Base-by-base conservation (phyloP, 2,888 invertebrate genomes). In the Troides oblongomaculatus region DNA sequence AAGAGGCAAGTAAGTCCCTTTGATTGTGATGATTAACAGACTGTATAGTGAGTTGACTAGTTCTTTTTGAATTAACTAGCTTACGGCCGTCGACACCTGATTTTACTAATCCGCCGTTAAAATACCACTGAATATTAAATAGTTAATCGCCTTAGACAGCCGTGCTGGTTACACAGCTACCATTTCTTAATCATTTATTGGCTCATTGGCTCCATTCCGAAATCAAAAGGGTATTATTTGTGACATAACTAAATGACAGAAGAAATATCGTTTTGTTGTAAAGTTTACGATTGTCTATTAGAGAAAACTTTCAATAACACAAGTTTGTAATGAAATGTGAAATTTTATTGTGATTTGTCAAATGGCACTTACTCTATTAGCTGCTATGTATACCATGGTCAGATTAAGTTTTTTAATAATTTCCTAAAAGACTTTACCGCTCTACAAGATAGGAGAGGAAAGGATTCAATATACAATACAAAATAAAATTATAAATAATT, bases 101-200 rank as follows among this genome's bases (percentile, higher is more conserved):
- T 75, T 78, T 83, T 43, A 93, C 78, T 30, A 81, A 75, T 72
- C 83, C 82, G 68, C 85, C 89, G 75, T 94, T 93, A 78, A 94
- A 93, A 73, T 90, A 94, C 97, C 97, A 97, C 63, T 93, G 93
- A 72, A 97, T 95, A 75, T 94, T 94, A 70, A 97, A 90, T 14
- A 97, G 97, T 73, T 95, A 86, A 85, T 97, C 97, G 50, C 97
- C 97, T 84, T 96, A 95, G 75, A 93, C 94, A 30, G 95, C 95
- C 56, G 95, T 94, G 84, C 97, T 97, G 68, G 94, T 94, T 21
- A 94, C 21, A 21, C 94, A 36, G 95, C 95, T 39, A 94, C 94
- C 87, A 94, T 93, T 79, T 95, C 95, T 75, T 95, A 94, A 74
- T 95, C 94, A 80, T 95, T 95, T 72, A 95, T 93, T 65, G 94